Percentiles rank a stretch among this genome's conserved stretches.
These are phyloP conservation scores for Crocuta crocuta DNA, from an alignment of 2,113 vertebrate genomes.

Conservation along the genomic window DNA sequence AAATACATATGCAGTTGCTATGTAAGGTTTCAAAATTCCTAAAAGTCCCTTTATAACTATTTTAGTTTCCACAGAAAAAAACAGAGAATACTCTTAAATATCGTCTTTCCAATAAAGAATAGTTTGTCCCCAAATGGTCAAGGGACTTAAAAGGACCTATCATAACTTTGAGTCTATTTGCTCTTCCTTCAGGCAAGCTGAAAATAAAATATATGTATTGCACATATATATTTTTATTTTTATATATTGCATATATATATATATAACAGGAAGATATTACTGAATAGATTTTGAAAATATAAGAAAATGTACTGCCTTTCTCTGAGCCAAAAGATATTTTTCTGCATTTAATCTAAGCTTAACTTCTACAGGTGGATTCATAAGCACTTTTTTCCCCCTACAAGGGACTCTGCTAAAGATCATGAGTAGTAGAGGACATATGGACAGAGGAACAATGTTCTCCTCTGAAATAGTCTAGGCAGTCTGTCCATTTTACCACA, in stretches of 20 bases:
- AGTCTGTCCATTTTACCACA: not conserved
- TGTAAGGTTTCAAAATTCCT: conserved; percentile 51
- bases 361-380: not conserved
- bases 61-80: conserved; percentile 18
- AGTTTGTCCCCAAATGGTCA: not conserved
- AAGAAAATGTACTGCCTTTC: not conserved
- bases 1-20: conserved; percentile 24
- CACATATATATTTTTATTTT: no score
- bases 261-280: not conserved
- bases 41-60: conserved; percentile 41
- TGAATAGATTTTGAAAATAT: conserved; percentile 41
- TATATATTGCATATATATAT: no score
- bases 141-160: not conserved
- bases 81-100: conserved; percentile 50
- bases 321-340: not conserved
- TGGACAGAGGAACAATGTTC: not conserved
- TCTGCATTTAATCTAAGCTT: not conserved
- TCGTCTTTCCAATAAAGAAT: conserved; percentile 35
- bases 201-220: not conserved
- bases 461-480: not conserved
- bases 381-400: not conserved
- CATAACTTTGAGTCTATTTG: not conserved
- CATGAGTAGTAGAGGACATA: not conserved
- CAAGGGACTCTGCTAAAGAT: not conserved
- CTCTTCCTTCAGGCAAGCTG: not conserved